Percentiles rank a stretch among this genome's conserved stretches.
Evolutionary conservation across 2,797 vertebrate species (phyloP).

Genomic region (Pangasius krempfi): DNA sequence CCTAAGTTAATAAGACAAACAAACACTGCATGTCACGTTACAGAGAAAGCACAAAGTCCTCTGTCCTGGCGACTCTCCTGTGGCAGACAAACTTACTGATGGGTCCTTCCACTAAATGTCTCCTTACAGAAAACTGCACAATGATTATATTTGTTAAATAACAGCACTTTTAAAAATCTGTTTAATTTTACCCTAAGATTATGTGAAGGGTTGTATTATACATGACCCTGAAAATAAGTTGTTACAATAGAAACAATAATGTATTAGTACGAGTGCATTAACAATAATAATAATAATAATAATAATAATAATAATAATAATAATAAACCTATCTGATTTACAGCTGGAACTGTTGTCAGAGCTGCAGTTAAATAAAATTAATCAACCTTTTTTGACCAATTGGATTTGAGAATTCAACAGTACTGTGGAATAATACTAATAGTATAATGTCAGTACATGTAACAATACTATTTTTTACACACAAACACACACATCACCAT

Average conservation of each 20-base stretch:
- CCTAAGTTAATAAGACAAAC: neutral
- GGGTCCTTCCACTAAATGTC: neutral
- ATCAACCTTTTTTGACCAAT: neutral
- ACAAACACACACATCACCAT: neutral
- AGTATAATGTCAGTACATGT: neutral
- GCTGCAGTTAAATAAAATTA: neutral
- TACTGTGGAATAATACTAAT: neutral
- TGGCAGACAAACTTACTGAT: neutral
- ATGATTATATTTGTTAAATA: neutral
- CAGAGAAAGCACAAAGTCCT: neutral
- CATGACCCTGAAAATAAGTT: too few relatives aligned
- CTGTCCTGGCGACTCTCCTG: neutral
- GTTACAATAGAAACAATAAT: too few relatives aligned
- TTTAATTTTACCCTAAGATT: neutral
- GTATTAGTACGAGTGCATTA: too few relatives aligned
- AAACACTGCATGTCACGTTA: neutral
- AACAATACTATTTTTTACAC: neutral
- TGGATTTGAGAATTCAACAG: neutral
- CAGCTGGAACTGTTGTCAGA: neutral
- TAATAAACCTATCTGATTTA: neutral
- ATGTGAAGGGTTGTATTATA: neutral
- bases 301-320: neutral
- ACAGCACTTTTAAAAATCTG: neutral
- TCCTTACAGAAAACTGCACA: neutral
- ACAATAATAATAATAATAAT: neutral